Conservation (phyloP, 2,888 invertebrate genomes). For the Aleiodes alternator region DNA sequence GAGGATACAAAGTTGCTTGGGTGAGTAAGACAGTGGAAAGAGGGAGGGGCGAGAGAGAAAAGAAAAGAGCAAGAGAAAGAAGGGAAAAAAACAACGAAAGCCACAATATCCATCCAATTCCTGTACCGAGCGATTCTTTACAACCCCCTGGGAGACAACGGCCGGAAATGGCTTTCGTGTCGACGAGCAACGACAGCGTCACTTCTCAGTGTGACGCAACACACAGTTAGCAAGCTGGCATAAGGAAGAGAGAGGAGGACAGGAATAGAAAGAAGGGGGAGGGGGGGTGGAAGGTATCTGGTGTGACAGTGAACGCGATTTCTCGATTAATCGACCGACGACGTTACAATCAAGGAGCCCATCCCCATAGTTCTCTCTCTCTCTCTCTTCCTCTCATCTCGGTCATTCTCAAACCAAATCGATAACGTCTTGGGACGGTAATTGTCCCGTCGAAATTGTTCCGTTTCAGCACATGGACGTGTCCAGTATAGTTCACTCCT, state of each 20-base stretch:
- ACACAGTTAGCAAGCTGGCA: constrained; percentile 29
- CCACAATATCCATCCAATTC: constrained; percentile 43
- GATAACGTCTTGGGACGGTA: constrained; percentile 43
- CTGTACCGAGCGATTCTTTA: constrained; percentile 38
- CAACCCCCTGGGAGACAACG: constrained; percentile 39
- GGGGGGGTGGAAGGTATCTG: constrained; percentile 18
- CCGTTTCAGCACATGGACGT: constrained; percentile 27
- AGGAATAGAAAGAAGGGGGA: neutral
- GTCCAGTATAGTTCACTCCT: constrained; percentile 21
- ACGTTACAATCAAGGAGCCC: constrained; percentile 33
- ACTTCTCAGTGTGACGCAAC: constrained; percentile 42
- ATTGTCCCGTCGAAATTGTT: constrained; percentile 46
- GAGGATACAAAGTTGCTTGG: constrained; percentile 46
- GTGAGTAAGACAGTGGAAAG: constrained; percentile 45
- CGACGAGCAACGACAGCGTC: constrained; percentile 40
- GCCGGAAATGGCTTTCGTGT: constrained; percentile 44
- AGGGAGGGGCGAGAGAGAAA: constrained; percentile 38
- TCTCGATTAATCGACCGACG: constrained; percentile 47
- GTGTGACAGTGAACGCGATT: constrained; percentile 46
- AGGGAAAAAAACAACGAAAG: neutral
- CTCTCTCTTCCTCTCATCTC: neutral
- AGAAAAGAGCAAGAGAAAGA: no score
- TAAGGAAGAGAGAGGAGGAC: neutral
- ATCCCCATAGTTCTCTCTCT: neutral
- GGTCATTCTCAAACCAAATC: constrained; percentile 19